phyloP scores from a whole-genome alignment of 92 coral and sea anemone species.

The Muricea muricata region DNA sequence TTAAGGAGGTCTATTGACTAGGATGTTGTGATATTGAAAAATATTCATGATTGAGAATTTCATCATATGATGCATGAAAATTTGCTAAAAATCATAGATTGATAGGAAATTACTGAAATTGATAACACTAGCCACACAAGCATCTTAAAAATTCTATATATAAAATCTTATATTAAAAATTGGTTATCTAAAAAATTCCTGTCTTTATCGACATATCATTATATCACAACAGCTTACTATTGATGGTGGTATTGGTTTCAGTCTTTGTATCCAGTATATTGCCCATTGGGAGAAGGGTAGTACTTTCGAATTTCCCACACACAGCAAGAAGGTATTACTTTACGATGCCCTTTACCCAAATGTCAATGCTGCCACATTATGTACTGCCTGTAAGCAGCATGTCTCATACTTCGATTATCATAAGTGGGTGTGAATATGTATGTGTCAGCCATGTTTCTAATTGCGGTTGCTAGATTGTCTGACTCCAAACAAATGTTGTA shows the following conservation, averaged over 20 bases:
- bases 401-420: slow-evolving; percentile 42
- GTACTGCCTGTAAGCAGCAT: slow-evolving; percentile 53
- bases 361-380: slow-evolving; percentile 52
- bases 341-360: slow-evolving; percentile 44
- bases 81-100: too few species aligned
- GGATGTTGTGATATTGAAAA: too few species aligned
- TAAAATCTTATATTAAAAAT: too few species aligned
- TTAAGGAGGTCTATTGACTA: too few species aligned
- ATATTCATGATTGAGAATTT: too few species aligned
- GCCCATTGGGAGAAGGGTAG: slow-evolving; percentile 39
- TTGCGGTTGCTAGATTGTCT: slow-evolving; percentile 47
- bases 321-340: slow-evolving; percentile 52
- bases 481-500: slow-evolving; percentile 39
- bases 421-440: slow-evolving; percentile 50
- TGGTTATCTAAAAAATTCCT: too few species aligned
- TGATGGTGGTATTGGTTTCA: background rate
- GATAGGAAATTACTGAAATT: too few species aligned
- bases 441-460: slow-evolving; percentile 43
- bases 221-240: too few species aligned
- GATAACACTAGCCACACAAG: too few species aligned
- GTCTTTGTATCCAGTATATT: slow-evolving; percentile 49
- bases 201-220: too few species aligned
- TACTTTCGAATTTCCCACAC: slow-evolving; percentile 43
- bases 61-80: too few species aligned
- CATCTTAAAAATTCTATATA: too few species aligned